Conservation (phyloP, 2,113 vertebrate species). For the Antechinus flavipes region DNA sequence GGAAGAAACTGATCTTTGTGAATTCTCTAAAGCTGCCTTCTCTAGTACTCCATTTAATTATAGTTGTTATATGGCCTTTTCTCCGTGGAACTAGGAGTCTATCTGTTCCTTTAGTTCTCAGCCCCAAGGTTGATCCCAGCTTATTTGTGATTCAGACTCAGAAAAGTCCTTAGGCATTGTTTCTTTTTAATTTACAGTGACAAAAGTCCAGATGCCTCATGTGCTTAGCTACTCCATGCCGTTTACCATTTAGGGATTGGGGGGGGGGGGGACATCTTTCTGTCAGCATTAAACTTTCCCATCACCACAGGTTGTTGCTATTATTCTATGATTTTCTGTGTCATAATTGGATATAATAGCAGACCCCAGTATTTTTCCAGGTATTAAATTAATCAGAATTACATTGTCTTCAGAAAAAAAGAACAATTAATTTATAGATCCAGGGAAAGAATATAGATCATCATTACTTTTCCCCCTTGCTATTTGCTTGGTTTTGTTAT, state of each 20-base stretch:
- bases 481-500: constrained; percentile 21
- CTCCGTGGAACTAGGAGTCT: background rate
- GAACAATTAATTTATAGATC: constrained; percentile 51
- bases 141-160: background rate
- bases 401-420: constrained; percentile 43
- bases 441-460: constrained; percentile 38
- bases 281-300: background rate
- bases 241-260: background rate
- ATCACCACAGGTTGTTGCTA: background rate
- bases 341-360: constrained; percentile 24
- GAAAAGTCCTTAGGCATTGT: background rate
- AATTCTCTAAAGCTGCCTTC: background rate
- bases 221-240: background rate
- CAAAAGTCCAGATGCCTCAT: background rate
- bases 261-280: background rate
- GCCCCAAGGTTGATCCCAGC: background rate
- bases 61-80: background rate
- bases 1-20: background rate
- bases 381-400: constrained; percentile 46
- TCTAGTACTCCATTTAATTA: background rate
- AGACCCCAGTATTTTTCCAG: constrained; percentile 44
- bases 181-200: background rate
- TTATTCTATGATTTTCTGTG: background rate
- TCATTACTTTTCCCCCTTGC: constrained; percentile 21
- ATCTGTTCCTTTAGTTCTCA: background rate